Percentiles rank a stretch among this genome's conserved stretches.
These are phyloP conservation scores for Saxicola maurus DNA, from an alignment of 2,797 vertebrate species.

Conservation along the genomic window DNA sequence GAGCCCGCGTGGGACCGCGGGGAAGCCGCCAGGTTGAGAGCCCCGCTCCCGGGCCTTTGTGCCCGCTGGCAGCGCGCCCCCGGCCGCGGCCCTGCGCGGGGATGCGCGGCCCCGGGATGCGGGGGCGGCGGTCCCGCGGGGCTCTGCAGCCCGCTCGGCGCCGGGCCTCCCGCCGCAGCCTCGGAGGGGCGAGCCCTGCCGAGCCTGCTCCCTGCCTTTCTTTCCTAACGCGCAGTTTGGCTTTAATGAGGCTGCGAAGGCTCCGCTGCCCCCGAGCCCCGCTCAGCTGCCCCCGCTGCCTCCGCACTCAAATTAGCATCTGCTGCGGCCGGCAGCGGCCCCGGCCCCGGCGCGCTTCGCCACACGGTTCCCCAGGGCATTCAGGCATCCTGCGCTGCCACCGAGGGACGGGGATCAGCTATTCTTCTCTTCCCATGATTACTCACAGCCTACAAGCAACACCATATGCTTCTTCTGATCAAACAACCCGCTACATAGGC, in stretches of 20 bases:
- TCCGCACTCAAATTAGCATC: slow-evolving; percentile 41
- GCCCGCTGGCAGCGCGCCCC: neutral
- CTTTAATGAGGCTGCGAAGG: neutral
- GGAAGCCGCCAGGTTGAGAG: neutral
- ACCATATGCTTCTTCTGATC: slow-evolving; percentile 83
- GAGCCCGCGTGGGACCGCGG: neutral
- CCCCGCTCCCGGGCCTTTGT: neutral
- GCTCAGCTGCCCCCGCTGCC: neutral
- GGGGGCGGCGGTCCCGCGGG: neutral
- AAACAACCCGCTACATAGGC: slow-evolving; percentile 75
- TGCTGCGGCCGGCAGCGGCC: neutral
- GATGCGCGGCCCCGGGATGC: neutral
- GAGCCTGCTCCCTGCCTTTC: neutral
- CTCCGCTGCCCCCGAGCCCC: neutral
- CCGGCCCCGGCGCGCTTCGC: slow-evolving; percentile 26
- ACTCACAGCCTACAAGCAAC: slow-evolving; percentile 68
- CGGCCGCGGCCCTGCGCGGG: neutral
- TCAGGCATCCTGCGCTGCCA: slow-evolving; percentile 46
- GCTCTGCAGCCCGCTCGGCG: neutral
- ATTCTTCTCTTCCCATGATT: slow-evolving; percentile 64
- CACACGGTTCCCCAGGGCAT: slow-evolving; percentile 48
- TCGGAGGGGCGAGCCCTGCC: neutral
- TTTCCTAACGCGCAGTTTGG: neutral
- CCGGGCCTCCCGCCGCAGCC: neutral
- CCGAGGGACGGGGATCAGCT: slow-evolving; percentile 45